Base-by-base conservation (phyloP, 2,888 invertebrate species). In the Ophion slaviceki region DNA sequence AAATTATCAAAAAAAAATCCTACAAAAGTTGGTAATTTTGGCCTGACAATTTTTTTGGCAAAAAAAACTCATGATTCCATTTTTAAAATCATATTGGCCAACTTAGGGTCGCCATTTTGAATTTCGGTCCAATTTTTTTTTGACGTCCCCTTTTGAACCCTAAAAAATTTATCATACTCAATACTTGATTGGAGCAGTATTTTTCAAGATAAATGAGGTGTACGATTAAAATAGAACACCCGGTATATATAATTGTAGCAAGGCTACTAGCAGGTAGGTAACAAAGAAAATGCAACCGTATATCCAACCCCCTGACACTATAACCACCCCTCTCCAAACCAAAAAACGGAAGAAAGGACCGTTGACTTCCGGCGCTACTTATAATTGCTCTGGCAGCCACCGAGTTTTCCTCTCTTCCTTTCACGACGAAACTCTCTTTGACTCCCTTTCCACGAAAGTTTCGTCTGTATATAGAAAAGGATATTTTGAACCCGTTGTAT, bases 291-390 rank as follows among this genome's bases (percentile, higher is more conserved):
- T 57, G 53, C 28, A n/a, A n/a, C 47, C 72, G 17, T 80, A 80
- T 80, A 84, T 75, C 71, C 75, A 32, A 62, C 45, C 68, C 68
- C 68, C 32, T 66, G 64, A 71, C 61, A 40, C 59, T 77, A 40
- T 68, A 78, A 57, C 76, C 68, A 20, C 6, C 66, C 32, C 66
- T 36, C 32, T 53, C 40, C 62, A 59, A 36, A 47, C 70, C 83
- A 61, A 74, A 75, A 80, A 81, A 75, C 87, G 88, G 86, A 87
- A 88, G 85, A 85, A 86, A 86, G 80, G 82, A 89, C 87, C 89
- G 89, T 89, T 90, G 91, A 92, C 92, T 91, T 92, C 91, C 92
- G 90, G 90, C 89, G 91, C 88, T 89, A 89, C 90, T 90, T 92
- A 92, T 93, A 91, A 90, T 91, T 91, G 90, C 90, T 91, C 89